Conservation (phyloP, 1,140 invertebrate genomes). For the Anoplophora glabripennis region DNA sequence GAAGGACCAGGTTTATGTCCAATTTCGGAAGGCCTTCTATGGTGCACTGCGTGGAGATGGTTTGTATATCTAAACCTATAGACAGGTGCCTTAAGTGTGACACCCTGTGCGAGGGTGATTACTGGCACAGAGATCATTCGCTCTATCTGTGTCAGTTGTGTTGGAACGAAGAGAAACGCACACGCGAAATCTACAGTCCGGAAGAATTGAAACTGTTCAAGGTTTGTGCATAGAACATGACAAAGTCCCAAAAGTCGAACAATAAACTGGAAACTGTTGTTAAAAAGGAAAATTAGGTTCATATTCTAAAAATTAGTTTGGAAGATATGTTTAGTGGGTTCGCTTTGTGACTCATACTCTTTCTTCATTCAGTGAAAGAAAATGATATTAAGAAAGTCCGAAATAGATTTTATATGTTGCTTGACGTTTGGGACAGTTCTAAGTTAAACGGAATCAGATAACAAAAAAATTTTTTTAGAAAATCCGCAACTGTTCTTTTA, state of each 20-base stretch:
- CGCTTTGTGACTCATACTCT: background rate
- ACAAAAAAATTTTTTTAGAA: conserved; percentile 41
- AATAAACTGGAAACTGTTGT: background rate
- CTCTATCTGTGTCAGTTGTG: conserved; percentile 37
- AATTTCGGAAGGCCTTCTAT: conserved; percentile 33
- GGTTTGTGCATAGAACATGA: conserved; percentile 24
- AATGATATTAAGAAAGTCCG: too few relatives aligned
- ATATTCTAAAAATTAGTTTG: background rate
- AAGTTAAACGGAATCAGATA: too few relatives aligned
- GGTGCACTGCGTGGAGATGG: conserved; percentile 31
- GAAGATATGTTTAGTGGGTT: background rate
- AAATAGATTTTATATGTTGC: too few relatives aligned
- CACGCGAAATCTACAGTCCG: conserved; percentile 25
- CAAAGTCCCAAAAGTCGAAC: background rate
- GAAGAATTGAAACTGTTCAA: conserved; percentile 33
- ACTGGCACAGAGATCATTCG: conserved; percentile 37
- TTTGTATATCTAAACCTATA: conserved; percentile 30
- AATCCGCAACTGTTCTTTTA: conserved; percentile 42
- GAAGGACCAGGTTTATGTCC: conserved; percentile 23
- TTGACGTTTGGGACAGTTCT: too few relatives aligned
- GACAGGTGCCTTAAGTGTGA: conserved; percentile 37
- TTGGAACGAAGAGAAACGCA: conserved; percentile 31
- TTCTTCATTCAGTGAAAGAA: too few relatives aligned
- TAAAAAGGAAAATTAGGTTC: background rate
- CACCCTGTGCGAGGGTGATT: conserved; percentile 34